These are phyloP conservation scores for Melanotus villosus DNA, from an alignment of 2,888 invertebrate species.

Conservation along the genomic window DNA sequence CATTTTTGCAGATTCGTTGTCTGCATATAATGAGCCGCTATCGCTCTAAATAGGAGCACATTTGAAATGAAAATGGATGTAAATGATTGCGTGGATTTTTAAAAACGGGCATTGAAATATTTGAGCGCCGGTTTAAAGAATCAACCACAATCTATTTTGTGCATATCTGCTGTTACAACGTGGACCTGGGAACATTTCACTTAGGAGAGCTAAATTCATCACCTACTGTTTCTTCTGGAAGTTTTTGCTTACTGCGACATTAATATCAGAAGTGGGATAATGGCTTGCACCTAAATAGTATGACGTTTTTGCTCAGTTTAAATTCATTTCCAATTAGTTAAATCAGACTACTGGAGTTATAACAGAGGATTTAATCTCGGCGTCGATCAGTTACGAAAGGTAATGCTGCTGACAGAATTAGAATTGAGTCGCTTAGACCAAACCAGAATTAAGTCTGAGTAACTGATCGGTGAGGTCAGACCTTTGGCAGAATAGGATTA, in stretches of 20 bases:
- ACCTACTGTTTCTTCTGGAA: background rate
- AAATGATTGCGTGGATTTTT: background rate
- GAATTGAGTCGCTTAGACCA: constrained; percentile 28
- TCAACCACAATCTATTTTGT: background rate
- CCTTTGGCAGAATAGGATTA: constrained; percentile 26
- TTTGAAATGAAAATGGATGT: constrained; percentile 1
- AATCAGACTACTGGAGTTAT: constrained; percentile 1
- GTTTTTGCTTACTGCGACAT: background rate
- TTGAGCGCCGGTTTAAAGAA: background rate
- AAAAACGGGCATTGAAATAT: background rate
- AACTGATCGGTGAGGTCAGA: constrained; percentile 26
- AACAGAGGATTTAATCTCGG: constrained; percentile 32
- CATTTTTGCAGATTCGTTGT: constrained; percentile 19
- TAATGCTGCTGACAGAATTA: constrained; percentile 36
- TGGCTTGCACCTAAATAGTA: background rate
- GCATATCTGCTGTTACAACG: background rate
- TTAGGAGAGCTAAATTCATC: background rate
- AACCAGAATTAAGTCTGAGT: constrained; percentile 31
- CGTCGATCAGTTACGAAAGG: constrained; percentile 34
- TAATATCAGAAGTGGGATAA: constrained; percentile 1
- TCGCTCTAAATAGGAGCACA: constrained; percentile 1
- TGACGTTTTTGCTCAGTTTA: background rate
- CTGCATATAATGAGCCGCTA: constrained; percentile 9
- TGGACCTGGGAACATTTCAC: no score
- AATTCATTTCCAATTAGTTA: background rate